Percentiles rank a stretch among this genome's conserved stretches.
Conservation (phyloP, 1,140 invertebrate genomes). For the Trachymyrmex cornetzi region DNA sequence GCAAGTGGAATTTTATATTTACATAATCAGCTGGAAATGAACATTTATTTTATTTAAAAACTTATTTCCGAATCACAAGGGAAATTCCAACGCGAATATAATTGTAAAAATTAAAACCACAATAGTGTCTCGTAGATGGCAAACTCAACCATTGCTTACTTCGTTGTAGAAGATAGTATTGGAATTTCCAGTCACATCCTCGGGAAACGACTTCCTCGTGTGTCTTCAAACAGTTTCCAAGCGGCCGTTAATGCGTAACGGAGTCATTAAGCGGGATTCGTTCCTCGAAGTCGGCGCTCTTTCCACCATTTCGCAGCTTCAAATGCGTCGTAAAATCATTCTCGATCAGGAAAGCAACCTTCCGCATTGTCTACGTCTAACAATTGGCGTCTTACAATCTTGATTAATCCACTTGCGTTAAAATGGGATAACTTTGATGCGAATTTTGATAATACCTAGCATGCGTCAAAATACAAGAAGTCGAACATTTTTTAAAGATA, state of each 20-base stretch:
- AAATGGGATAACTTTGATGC: too few relatives aligned
- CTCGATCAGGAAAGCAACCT: conserved; percentile 34
- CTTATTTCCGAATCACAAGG: background rate
- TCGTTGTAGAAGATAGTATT: background rate
- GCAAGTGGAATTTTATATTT: background rate
- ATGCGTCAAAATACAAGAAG: too few relatives aligned
- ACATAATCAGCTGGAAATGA: background rate
- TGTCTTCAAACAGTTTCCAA: conserved; percentile 41
- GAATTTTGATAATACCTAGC: too few relatives aligned
- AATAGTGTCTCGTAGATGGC: background rate
- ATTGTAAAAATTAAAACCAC: background rate
- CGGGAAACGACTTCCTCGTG: conserved; percentile 47
- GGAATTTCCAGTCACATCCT: conserved; percentile 62
- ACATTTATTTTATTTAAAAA: background rate
- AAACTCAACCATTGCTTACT: background rate
- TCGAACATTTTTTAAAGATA: too few relatives aligned
- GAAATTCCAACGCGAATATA: background rate
- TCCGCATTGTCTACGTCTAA: background rate
- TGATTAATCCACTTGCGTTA: conserved; percentile 43
- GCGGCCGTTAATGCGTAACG: conserved; percentile 64
- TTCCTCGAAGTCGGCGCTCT: conserved; percentile 7
- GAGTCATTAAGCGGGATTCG: conserved; percentile 62
- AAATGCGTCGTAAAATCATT: conserved; percentile 52
- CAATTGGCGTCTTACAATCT: background rate
- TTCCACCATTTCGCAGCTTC: conserved; percentile 17